A percentile compares a stretch with the other conserved stretches of the same genome.
Conservation (phyloP, 1,140 invertebrate species). For the Polyergus mexicanus region DNA sequence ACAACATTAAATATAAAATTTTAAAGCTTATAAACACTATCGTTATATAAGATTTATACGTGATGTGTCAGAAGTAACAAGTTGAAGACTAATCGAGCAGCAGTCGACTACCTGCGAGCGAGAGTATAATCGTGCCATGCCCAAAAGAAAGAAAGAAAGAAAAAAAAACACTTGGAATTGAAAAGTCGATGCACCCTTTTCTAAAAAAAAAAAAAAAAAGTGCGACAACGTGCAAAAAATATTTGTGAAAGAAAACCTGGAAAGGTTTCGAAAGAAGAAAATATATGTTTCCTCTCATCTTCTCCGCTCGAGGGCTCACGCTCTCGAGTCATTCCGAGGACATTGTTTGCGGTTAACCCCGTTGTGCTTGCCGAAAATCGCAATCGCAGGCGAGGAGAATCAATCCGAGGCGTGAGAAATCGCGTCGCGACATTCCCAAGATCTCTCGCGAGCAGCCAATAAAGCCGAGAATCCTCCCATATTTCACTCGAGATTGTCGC, state of each 20-base stretch:
- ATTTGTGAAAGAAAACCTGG: conserved; percentile 47
- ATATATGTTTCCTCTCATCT: conserved; percentile 61
- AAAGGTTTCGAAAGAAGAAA: conserved; percentile 19
- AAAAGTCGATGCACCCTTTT: conserved; percentile 72
- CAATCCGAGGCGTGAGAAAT: conserved; percentile 80
- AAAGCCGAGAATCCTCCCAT: conserved; percentile 73
- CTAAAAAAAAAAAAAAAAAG: not conserved
- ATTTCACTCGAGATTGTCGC: conserved; percentile 78
- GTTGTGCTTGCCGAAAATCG: conserved; percentile 63
- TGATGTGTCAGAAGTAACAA: conserved; percentile 19
- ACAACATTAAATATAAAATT: not conserved
- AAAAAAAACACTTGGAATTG: conserved; percentile 51
- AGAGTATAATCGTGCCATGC: not conserved
- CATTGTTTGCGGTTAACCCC: conserved; percentile 82
- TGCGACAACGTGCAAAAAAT: conserved; percentile 47
- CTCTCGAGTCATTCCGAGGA: conserved; percentile 39
- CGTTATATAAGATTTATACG: conserved; percentile 38
- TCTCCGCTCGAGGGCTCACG: conserved; percentile 57
- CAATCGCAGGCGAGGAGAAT: conserved; percentile 70
- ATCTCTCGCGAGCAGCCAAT: conserved; percentile 66
- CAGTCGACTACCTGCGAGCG: conserved; percentile 15
- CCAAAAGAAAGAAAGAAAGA: conserved; percentile 40
- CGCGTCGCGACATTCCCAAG: conserved; percentile 6
- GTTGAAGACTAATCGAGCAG: conserved; percentile 46
- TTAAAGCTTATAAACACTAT: not conserved